These are phyloP conservation scores for Brachionus manjavacas DNA, from an alignment of 1,140 invertebrate species.

Conservation along the genomic window DNA sequence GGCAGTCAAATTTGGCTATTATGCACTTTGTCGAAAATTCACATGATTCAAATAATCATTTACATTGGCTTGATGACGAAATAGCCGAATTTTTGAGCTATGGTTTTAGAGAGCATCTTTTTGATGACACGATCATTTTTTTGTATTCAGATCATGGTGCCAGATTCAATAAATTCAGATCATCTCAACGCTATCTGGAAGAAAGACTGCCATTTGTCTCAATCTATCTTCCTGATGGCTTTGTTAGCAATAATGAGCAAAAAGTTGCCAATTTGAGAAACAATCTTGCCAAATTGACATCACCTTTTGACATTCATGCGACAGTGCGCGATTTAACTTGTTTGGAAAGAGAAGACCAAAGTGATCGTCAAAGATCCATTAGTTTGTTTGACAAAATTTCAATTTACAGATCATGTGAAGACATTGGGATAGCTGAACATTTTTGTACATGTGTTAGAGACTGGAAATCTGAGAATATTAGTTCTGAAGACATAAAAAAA, in stretches of 20 bases:
- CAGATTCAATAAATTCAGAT: constrained; percentile 44
- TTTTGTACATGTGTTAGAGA: constrained; percentile 87
- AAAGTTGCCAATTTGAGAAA: not conserved
- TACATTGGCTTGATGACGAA: not conserved
- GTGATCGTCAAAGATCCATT: not conserved
- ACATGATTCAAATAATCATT: not conserved
- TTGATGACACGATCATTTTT: constrained; percentile 48
- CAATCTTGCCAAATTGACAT: constrained; percentile 63
- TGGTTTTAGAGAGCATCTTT: constrained; percentile 18
- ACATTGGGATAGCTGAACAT: constrained; percentile 82
- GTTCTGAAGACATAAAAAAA: constrained; percentile 53
- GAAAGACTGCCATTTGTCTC: constrained; percentile 29
- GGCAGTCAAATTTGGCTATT: not conserved
- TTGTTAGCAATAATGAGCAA: not conserved
- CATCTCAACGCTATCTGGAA: constrained; percentile 8
- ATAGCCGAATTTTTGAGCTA: not conserved
- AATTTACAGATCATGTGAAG: constrained; percentile 69
- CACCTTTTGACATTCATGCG: constrained; percentile 75
- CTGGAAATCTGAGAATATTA: constrained; percentile 59
- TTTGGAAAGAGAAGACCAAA: not conserved
- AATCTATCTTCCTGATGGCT: not conserved
- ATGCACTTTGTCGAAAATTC: not conserved
- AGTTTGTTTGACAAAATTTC: constrained; percentile 64
- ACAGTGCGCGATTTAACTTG: constrained; percentile 61
- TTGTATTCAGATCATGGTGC: constrained; percentile 50